Evolutionary conservation across 2,888 invertebrate species (phyloP).

Genomic region (Stratiomys singularior): DNA sequence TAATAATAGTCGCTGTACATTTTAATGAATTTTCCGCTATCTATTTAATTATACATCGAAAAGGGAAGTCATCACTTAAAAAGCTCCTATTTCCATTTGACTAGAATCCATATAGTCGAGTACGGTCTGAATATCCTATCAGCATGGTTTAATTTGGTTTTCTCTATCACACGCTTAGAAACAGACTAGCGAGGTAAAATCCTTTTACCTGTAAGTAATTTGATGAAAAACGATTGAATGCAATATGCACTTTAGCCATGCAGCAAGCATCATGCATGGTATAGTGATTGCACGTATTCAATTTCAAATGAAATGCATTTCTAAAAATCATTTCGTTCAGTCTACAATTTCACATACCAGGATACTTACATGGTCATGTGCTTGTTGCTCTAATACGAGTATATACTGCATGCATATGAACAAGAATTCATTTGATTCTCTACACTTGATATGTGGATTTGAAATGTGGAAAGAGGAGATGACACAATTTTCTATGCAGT

Average conservation of each 20-base stretch:
- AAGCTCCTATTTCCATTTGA: no score
- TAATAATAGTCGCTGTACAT: background rate
- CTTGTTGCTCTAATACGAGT: no score
- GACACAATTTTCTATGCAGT: slow-evolving; percentile 10
- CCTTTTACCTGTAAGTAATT: slow-evolving; percentile 14
- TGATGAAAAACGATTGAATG: slow-evolving; percentile 8
- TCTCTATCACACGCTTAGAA: background rate
- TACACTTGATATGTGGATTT: no score
- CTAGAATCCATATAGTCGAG: no score
- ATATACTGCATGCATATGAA: no score
- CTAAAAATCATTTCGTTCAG: background rate
- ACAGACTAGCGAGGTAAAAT: background rate
- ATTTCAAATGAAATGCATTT: background rate
- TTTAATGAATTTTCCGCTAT: slow-evolving; percentile 17
- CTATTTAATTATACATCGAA: background rate
- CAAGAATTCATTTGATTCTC: no score
- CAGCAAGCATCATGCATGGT: no score
- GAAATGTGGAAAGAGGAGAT: background rate
- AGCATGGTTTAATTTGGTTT: background rate
- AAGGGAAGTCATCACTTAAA: no score
- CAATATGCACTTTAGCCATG: background rate
- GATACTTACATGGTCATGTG: background rate
- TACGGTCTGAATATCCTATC: background rate
- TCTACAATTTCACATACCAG: background rate
- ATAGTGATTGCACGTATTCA: background rate